Conservation (phyloP, 1,140 invertebrate species). For the Elysia chlorotica region DNA sequence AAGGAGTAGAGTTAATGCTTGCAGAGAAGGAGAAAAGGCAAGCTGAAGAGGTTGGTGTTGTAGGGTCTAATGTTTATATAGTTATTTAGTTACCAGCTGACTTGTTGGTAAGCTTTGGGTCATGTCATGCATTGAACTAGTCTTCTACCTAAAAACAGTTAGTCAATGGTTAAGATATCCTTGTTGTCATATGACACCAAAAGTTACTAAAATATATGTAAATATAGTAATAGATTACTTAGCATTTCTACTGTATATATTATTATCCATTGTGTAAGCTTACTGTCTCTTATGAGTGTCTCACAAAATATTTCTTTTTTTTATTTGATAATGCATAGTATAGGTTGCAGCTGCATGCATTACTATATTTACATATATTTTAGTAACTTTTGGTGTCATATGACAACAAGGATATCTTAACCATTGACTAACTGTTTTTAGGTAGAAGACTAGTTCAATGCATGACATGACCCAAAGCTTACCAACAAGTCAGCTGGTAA, state of each 20-base stretch:
- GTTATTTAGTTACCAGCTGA: neutral
- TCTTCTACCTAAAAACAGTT: neutral
- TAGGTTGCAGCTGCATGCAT: conserved; percentile 44
- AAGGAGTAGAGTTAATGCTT: conserved; percentile 60
- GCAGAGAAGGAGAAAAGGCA: conserved; percentile 38
- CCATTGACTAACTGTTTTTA: neutral
- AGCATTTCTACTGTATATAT: neutral
- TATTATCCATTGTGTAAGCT: no score
- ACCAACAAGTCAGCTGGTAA: neutral
- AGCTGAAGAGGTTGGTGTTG: conserved; percentile 34
- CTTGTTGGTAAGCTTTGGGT: neutral
- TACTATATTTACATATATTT: neutral
- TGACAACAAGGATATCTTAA: neutral
- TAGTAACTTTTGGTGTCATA: neutral
- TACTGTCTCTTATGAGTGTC: no score
- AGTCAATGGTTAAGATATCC: neutral
- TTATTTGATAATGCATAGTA: no score
- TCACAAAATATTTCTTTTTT: no score
- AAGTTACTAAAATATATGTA: neutral
- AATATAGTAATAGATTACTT: neutral
- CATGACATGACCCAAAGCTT: neutral
- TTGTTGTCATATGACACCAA: neutral
- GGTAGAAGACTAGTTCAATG: neutral
- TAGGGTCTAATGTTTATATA: neutral
- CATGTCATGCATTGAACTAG: neutral